Evolutionary conservation across 2,888 invertebrate species (phyloP), one percentile per base, ranked within the genome.

Genomic region (Nephrotoma appendiculata): DNA sequence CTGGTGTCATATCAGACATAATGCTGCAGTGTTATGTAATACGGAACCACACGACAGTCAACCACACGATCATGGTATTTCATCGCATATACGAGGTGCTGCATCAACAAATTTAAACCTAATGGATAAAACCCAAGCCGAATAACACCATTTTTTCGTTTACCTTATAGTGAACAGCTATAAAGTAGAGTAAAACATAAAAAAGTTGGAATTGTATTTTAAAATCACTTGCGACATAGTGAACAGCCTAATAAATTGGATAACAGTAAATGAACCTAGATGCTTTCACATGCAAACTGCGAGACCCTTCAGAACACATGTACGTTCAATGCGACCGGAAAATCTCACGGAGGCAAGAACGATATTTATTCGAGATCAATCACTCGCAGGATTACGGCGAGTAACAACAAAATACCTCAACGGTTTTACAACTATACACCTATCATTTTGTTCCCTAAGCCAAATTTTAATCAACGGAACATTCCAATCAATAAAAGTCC

Each of bases 271-370:
- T 57, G 44, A 4, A 42, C 86, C 88, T 4, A 2, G 2, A 12
- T 9, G 12, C 0, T 12, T 89, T 89, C 86, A 57, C 88, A 11
- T 87, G 87, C 2, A 88, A 88, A 15, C 86, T 89, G 41, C 88
- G 45, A 43, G 88, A 88, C 85, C 88, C 3, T 15, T 89, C 83
- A 88, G 89, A 9, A 87, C 88, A 45, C 88, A 88, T 42, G 87
- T 88, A 31, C 87, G 89, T 12, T 86, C 88, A 1, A 88, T 88
- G 88, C 86, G 87, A 86, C 88, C 88, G 48, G 86, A 12, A 41
- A 86, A 87, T 5, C 57, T 89, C 41, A 52, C 88, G n/a, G 86
- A 88, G 2, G 87, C 86, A 86, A 19, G 19, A 19, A 19, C 19
- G 19, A 87, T 31, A 15, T 88, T 87, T 86, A 84, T 87, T 43